These are phyloP conservation scores for Scatophagus argus DNA, from an alignment of 2,113 vertebrate species.

Conservation along the genomic window DNA sequence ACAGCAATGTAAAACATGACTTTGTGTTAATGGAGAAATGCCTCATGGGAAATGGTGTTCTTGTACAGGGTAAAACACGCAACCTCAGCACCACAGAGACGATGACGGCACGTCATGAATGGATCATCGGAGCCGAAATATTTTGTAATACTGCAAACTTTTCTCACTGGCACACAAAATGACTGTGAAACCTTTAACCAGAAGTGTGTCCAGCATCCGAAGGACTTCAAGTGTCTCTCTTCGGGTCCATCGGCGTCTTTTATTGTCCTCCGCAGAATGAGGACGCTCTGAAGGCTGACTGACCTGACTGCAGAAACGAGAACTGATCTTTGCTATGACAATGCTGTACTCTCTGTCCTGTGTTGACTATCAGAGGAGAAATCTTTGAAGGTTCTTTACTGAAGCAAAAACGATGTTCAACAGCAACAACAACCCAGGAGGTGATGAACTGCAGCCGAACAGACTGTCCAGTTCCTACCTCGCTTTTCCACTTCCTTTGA, in stretches of 20 bases:
- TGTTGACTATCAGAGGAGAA: slow-evolving; percentile 40
- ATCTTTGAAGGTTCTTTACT: not conserved
- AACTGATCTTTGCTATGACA: not conserved
- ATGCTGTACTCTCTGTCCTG: slow-evolving; percentile 6
- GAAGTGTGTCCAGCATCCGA: not conserved
- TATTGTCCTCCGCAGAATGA: not conserved
- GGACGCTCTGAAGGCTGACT: not conserved
- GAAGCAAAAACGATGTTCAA: not conserved
- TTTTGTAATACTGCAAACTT: not conserved
- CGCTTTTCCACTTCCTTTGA: not conserved
- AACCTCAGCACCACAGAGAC: slow-evolving; percentile 9
- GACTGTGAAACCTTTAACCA: slow-evolving; percentile 12
- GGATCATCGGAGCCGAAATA: not conserved
- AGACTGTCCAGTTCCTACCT: not conserved
- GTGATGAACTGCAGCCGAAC: not conserved
- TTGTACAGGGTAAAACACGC: slow-evolving; percentile 63
- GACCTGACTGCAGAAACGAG: not conserved
- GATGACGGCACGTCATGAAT: not conserved
- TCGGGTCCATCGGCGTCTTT: no score
- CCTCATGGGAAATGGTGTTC: slow-evolving; percentile 18
- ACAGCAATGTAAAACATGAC: not conserved
- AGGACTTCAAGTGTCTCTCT: not conserved
- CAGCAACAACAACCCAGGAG: not conserved
- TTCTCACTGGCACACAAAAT: not conserved
- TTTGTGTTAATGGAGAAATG: slow-evolving; percentile 13